phyloP scores from a whole-genome alignment of 2,888 invertebrate species.

The Drosophila setosimentum region DNA sequence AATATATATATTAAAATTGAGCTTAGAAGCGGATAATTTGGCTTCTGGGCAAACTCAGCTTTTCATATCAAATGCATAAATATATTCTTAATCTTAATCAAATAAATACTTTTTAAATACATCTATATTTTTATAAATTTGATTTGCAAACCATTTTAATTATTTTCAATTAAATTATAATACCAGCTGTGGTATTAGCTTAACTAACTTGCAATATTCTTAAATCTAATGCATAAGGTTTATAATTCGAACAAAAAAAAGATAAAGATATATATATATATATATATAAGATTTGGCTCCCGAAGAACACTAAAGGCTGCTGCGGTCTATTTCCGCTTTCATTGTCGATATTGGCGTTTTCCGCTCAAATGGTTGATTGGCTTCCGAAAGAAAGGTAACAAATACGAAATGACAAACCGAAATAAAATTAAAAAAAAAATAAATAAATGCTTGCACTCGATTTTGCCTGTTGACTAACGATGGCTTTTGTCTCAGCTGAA shows the following conservation, averaged over 20 bases:
- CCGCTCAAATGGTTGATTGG: conserved; percentile 49
- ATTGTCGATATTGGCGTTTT: conserved; percentile 35
- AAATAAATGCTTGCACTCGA: conserved; percentile 41
- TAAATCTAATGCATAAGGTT: background rate
- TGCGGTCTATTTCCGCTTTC: conserved; percentile 18
- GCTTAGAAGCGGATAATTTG: background rate
- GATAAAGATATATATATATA: background rate
- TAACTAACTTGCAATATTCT: background rate
- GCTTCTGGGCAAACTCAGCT: background rate
- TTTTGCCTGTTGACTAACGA: conserved; percentile 4
- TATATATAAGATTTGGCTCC: background rate
- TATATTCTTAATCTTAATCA: background rate
- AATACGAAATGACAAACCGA: conserved; percentile 39
- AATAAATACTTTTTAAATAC: background rate
- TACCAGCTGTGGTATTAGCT: background rate
- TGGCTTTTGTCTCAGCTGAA: conserved; percentile 54
- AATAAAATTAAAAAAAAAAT: conserved; percentile 46
- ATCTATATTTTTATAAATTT: background rate
- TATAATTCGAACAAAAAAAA: background rate
- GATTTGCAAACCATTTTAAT: background rate
- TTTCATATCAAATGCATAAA: background rate
- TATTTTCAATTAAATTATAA: background rate
- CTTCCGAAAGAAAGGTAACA: conserved; percentile 49
- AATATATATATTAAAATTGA: background rate
- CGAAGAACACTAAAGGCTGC: background rate